Evolutionary conservation across 2,888 invertebrate species (phyloP), one percentile per base, ranked within the genome.

Genomic region (Hirudinaria manillensis): DNA sequence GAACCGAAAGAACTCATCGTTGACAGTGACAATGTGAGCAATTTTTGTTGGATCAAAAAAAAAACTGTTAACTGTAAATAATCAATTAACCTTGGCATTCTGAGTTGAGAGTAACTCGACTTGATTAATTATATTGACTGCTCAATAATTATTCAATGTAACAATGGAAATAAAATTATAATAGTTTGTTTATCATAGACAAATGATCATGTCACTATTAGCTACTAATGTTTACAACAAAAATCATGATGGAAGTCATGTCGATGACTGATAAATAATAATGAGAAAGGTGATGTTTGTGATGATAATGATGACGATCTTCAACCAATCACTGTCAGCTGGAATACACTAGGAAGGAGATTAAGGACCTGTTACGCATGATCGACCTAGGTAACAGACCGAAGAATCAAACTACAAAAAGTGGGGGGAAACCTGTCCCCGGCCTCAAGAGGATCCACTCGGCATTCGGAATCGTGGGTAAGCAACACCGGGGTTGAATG

Each of bases 401-500:
- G 81, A 81, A 80, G 67, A 16, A 24, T n/a, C 29, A n/a, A n/a
- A 21, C 29, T 16, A 72, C 70, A 45, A 70, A 45, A 29, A 29
- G 24, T 29, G 76, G 80, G 56, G 81, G 80, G 76, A 80, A 80
- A 70, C 84, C 82, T 70, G 84, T 82, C 67, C 85, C 88, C 32
- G 90, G 90, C 0, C 88, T 92, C 72, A 89, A 89, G 67, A 90
- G 90, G 86, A 88, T 91, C 45, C 92, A 93, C 19, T 94, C 94
- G 61, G 94, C 96, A 0, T 97, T 94, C 89, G 97, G 96, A 65
- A 94, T 97, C 81, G 90, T 95, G 81, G 95, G 93, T 91, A 87
- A 86, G 82, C 78, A 29, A 19, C 45, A 10, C 10, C 1, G 16
- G 36, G 36, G 36, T 3, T 10, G 36, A 3, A 16, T 7, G 45